Percentiles rank a stretch among this genome's conserved stretches.
Conservation (phyloP, 2,113 vertebrate species). For the human (Homo sapiens) region GRCh38 chrX:122864001-122864500, state of each 20-base stretch:
- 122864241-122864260: conserved; percentile 77
- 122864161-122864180: conserved; percentile 73
- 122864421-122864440: conserved; percentile 15
- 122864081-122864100: conserved; percentile 72
- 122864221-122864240: conserved; percentile 80
- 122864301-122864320: conserved; percentile 69
- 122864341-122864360: conserved; percentile 13
- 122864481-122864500: not conserved
- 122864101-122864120: conserved; percentile 75
- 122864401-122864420: conserved; percentile 10
- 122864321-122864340: not conserved
- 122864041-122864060: conserved; percentile 49
- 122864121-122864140: conserved; percentile 71
- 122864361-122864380: not conserved
- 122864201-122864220: conserved; percentile 76
- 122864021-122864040: conserved; percentile 65
- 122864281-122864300: conserved; percentile 71
- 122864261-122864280: conserved; percentile 77
- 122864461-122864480: conserved; percentile 23
- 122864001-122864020: conserved; percentile 60
- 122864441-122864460: not conserved
- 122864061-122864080: conserved; percentile 69
- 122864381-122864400: conserved; percentile 33
- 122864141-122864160: conserved; percentile 73
- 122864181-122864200: conserved; percentile 63